Evolutionary conservation across 2,113 vertebrate genomes (phyloP).

Genomic region (Gadus macrocephalus): DNA sequence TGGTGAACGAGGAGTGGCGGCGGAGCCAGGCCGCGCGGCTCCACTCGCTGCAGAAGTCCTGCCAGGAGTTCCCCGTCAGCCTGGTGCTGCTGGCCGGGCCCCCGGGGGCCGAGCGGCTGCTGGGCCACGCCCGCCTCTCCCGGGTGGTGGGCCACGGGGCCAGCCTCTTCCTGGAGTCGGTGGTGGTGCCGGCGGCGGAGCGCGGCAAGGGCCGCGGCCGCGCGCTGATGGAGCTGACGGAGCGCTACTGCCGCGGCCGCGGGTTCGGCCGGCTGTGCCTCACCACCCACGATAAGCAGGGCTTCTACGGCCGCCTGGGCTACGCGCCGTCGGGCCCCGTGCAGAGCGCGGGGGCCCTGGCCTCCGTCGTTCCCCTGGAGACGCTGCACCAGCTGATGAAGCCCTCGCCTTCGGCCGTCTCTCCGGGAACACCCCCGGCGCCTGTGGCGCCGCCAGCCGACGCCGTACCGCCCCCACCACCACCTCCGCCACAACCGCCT

Average conservation of each 20-base stretch:
- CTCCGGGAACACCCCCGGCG: neutral
- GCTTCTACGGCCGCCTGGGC: constrained; percentile 89
- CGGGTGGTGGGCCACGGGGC: constrained; percentile 68
- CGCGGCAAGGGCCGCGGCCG: constrained; percentile 87
- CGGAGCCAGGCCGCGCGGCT: constrained; percentile 83
- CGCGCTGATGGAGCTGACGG: constrained; percentile 83
- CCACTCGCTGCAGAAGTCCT: constrained; percentile 83
- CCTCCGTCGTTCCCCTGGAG: constrained; percentile 68
- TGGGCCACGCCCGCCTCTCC: constrained; percentile 87
- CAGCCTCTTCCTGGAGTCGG: constrained; percentile 88
- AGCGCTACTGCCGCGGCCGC: constrained; percentile 73
- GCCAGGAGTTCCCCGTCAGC: constrained; percentile 80
- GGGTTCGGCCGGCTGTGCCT: constrained; percentile 81
- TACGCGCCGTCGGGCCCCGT: constrained; percentile 80
- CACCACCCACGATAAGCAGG: constrained; percentile 89
- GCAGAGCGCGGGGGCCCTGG: constrained; percentile 79
- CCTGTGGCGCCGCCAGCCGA: constrained; percentile 14
- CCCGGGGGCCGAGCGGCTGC: constrained; percentile 48
- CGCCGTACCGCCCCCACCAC: neutral
- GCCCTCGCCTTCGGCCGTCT: neutral
- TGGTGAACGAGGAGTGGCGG: constrained; percentile 89
- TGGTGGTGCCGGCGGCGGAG: constrained; percentile 79
- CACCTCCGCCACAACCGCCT: neutral
- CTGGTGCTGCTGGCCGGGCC: constrained; percentile 75
- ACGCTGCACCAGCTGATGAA: constrained; percentile 72